Evolutionary conservation across 2,888 invertebrate species (phyloP).

Genomic region (Hartigia nigra): DNA sequence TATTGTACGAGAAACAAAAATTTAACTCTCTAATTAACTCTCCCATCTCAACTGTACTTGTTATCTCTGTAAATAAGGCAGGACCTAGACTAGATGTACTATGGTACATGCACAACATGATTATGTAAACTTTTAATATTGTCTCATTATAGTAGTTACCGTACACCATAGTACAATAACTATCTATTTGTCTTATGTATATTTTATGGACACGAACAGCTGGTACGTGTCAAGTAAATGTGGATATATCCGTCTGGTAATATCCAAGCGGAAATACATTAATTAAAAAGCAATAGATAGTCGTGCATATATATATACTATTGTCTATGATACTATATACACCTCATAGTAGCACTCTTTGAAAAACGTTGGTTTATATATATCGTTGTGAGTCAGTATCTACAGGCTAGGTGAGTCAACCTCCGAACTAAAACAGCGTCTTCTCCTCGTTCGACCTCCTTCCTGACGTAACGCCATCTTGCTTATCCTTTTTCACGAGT

Average conservation of each 20-base stretch:
- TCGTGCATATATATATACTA: neutral
- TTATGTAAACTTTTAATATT: neutral
- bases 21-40: neutral
- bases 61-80: neutral
- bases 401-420: slow-evolving; percentile 50
- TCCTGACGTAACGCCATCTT: neutral
- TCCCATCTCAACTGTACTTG: neutral
- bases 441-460: neutral
- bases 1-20: neutral
- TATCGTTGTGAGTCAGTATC: slow-evolving; percentile 50
- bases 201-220: neutral
- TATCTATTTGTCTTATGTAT: neutral
- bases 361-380: slow-evolving; percentile 40
- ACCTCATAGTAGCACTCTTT: neutral
- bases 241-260: neutral
- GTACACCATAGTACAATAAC: neutral
- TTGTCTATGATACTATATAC: neutral
- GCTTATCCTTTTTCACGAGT: neutral
- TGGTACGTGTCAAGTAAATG: neutral
- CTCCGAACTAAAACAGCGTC: slow-evolving; percentile 34
- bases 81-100: neutral
- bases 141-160: neutral
- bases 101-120: neutral
- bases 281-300: neutral
- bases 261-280: neutral